Evolutionary conservation across 2,797 vertebrate genomes (phyloP).

Genomic region (Ataeniobius toweri): DNA sequence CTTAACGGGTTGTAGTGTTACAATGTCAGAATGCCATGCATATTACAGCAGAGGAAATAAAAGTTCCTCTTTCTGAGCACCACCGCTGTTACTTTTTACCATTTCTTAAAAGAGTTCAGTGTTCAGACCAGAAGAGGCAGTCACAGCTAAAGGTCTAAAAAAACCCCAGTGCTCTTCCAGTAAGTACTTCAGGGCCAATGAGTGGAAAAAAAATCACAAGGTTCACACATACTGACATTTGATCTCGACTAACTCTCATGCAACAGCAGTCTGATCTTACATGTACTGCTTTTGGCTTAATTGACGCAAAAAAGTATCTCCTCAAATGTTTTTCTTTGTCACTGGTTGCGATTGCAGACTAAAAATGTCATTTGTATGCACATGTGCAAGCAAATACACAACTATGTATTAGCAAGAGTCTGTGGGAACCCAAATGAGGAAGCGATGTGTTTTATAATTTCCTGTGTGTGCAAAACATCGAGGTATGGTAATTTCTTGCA

Average conservation of each 20-base stretch:
- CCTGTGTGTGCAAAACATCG: background rate
- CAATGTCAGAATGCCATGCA: background rate
- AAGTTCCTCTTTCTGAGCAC: slow-evolving; percentile 3
- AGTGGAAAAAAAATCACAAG: background rate
- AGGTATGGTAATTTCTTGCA: background rate
- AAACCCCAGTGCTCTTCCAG: background rate
- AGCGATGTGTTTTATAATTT: slow-evolving; percentile 19
- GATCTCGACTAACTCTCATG: background rate
- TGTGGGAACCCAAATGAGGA: slow-evolving; percentile 8
- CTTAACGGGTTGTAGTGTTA: background rate
- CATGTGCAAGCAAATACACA: background rate
- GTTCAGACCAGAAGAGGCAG: background rate
- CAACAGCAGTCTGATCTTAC: background rate
- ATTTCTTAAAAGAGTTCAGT: background rate
- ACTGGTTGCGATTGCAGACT: background rate
- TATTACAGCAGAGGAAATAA: slow-evolving; percentile 4
- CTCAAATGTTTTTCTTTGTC: background rate
- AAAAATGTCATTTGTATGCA: background rate
- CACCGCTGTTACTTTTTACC: background rate
- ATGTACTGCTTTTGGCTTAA: background rate
- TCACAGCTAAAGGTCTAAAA: background rate
- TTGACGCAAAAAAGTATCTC: background rate
- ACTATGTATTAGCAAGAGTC: background rate
- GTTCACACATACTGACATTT: background rate
- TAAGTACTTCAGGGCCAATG: background rate